Evolutionary conservation across 2,113 vertebrate genomes (phyloP).

Genomic region (Vulpes vulpes): DNA sequence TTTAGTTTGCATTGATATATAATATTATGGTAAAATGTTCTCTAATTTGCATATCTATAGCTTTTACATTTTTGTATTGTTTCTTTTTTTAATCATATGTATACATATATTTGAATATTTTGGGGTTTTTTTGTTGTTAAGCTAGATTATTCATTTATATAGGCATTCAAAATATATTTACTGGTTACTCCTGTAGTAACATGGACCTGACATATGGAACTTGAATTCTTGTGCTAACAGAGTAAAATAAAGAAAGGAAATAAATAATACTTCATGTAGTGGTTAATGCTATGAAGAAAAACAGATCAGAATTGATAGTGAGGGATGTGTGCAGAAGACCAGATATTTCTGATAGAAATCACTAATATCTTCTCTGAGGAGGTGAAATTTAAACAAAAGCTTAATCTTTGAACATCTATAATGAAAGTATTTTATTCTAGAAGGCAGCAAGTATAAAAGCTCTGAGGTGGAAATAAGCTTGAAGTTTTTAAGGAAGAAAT

Average conservation of each 20-base stretch:
- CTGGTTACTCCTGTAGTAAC: neutral
- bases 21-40: neutral
- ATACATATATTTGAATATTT: neutral
- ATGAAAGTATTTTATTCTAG: neutral
- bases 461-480: neutral
- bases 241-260: neutral
- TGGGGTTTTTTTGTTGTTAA: neutral
- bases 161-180: neutral
- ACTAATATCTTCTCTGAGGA: neutral
- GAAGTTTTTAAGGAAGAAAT: neutral
- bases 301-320: neutral
- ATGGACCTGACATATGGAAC: neutral
- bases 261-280: neutral
- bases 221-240: neutral
- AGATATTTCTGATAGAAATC: neutral
- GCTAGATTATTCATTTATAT: neutral
- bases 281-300: neutral
- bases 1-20: neutral
- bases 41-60: neutral
- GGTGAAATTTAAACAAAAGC: neutral
- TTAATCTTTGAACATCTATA: neutral
- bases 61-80: neutral
- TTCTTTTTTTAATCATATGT: neutral
- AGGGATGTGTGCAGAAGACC: neutral
- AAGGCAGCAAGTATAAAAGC: neutral